Evolutionary conservation across 1,140 invertebrate species (phyloP), one percentile per base, ranked within the genome.

Genomic region (Daktulosphaira vitifoliae): DNA sequence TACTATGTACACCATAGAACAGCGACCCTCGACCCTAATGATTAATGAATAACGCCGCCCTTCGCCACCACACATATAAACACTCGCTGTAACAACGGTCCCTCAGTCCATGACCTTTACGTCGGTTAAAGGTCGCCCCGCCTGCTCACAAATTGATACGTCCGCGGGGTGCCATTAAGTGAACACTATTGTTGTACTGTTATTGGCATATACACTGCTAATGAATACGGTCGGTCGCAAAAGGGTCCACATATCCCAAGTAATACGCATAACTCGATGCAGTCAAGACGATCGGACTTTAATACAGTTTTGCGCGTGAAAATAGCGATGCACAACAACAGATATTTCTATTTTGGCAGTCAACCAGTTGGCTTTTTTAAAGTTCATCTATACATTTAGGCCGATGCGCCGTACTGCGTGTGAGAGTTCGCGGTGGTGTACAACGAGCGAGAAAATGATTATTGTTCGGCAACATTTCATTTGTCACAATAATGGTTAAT

Each of bases 81-180:
- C 5, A 7, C 33, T 13, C 33, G 5, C 33, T 13, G 33, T 7
- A 7, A 13, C 13, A 13, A 7, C 52, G 18, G 37, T 25, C 22
- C 53, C 54, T 39, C 54, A 26, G 25, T 16, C n/a, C 39, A n/a
- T 23, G 42, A 62, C 56, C 56, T 62, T 62, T 62, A 16, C 16
- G 11, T 11, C 56, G 42, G 56, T 46, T 22, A 62, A 62, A 62
- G 56, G 56, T 62, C 16, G 16, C 39, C 33, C 8, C 39, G 11
- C 38, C 53, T 15, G 37, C n/a, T 44, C 18, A 15, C 23, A 18
- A 46, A 62, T 46, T 62, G 56, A 62, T 48, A 46, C 23, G 56
- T 62, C 56, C 56, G 42, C 42, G n/a, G 56, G 54, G 56, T 16
- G 9, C 56, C n/a, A 48, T 62, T 62, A 48, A 4, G n/a, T n/a